Percentiles rank a stretch among this genome's conserved stretches.
Evolutionary conservation across 2,888 invertebrate species (phyloP).

Genomic region (Tenthredo mesomela): DNA sequence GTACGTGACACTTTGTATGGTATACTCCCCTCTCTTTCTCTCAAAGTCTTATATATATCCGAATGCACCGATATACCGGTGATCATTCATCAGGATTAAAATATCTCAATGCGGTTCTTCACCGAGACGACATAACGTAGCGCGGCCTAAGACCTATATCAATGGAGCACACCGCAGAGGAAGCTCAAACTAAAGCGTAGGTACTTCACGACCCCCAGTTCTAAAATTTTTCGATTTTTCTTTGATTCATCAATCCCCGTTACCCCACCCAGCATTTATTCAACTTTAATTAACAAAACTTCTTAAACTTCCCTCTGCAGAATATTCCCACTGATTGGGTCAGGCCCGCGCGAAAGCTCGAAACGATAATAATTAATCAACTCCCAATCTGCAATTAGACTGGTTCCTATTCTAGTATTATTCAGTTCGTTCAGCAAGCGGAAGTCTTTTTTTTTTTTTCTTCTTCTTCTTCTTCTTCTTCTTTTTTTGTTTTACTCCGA

Average conservation of each 20-base stretch:
- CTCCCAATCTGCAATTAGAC: not conserved
- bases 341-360: not conserved
- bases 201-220: not conserved
- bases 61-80: not conserved
- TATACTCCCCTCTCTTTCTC: conserved; percentile 31
- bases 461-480: not conserved
- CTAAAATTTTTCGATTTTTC: not conserved
- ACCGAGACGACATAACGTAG: conserved; percentile 8
- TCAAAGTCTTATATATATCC: not conserved
- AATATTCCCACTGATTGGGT: not conserved
- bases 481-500: not conserved
- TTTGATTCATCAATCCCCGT: not conserved
- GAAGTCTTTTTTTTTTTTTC: not conserved
- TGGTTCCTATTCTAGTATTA: conserved; percentile 17
- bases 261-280: not conserved
- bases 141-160: not conserved
- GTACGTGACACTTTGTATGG: conserved; percentile 37
- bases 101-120: not conserved
- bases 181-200: no score
- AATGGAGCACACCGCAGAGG: not conserved
- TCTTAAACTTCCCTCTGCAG: not conserved
- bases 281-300: not conserved
- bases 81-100: not conserved
- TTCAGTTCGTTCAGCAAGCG: not conserved
- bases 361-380: not conserved